Conservation (phyloP, 2,113 vertebrate species). For the Tachycineta bicolor region DNA sequence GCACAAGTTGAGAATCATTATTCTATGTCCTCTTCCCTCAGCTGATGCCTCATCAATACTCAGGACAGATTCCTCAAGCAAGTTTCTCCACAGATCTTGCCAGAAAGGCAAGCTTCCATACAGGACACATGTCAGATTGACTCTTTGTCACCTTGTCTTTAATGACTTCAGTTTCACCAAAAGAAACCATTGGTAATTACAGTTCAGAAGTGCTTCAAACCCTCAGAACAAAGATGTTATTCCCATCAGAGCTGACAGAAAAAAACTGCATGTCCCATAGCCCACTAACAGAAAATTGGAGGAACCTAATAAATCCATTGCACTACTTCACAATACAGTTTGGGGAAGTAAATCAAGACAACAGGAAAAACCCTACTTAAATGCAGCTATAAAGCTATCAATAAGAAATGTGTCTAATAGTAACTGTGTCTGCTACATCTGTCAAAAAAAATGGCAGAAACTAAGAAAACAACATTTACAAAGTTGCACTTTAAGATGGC, state of each 20-base stretch:
- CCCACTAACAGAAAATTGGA: not conserved
- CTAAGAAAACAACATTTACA: not conserved
- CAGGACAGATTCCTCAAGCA: not conserved
- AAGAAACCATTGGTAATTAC: not conserved
- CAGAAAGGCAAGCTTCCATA: not conserved
- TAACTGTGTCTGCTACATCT: not conserved
- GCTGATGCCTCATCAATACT: constrained; percentile 29
- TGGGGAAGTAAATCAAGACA: not conserved
- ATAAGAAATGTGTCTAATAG: not conserved
- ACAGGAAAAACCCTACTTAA: not conserved
- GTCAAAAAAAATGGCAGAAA: constrained; percentile 10
- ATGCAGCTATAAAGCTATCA: not conserved
- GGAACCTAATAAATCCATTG: not conserved
- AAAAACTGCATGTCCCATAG: not conserved
- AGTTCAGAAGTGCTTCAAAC: not conserved
- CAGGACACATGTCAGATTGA: not conserved
- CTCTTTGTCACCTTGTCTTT: not conserved
- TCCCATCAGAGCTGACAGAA: not conserved
- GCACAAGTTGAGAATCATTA: constrained; percentile 39
- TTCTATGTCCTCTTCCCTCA: constrained; percentile 12
- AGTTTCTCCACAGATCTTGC: not conserved
- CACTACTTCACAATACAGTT: not conserved
- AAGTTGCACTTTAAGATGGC: not conserved
- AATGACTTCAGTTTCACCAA: not conserved
- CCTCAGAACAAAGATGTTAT: not conserved